phyloP scores from a whole-genome alignment of 2,888 invertebrate genomes.

The Thereva nobilitata region DNA sequence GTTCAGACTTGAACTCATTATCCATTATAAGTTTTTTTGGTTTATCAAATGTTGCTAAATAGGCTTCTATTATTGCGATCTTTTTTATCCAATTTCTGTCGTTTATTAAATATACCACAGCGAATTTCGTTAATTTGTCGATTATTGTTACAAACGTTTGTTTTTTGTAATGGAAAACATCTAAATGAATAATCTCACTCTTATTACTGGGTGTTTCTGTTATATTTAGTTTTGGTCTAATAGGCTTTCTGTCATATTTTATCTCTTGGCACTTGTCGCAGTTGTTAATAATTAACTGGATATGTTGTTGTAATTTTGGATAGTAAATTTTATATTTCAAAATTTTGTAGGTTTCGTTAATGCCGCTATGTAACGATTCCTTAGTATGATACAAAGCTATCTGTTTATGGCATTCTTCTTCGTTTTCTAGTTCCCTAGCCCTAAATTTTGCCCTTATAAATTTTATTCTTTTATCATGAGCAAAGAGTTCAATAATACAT shows the following conservation, averaged over 20 bases:
- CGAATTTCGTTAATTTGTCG: conserved; percentile 10
- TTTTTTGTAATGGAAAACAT: too few species aligned
- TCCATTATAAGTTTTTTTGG: conserved; percentile 20
- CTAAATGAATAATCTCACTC: too few species aligned
- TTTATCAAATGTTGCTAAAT: conserved; percentile 20
- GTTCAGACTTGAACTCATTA: conserved; percentile 5
- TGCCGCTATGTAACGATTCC: conserved; percentile 7
- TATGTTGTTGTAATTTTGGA: conserved; percentile 6
- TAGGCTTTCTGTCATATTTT: too few species aligned
- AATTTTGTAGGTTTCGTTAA: background rate
- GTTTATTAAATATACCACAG: conserved; percentile 2
- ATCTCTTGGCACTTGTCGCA: too few species aligned
- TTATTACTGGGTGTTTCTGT: too few species aligned
- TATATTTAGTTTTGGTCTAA: too few species aligned
- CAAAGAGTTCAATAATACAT: background rate
- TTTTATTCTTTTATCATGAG: background rate
- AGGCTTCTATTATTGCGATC: conserved; percentile 2
- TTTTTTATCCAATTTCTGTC: conserved; percentile 7
- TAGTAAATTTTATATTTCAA: conserved; percentile 6
- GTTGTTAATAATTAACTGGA: background rate
- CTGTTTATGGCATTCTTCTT: conserved; percentile 4
- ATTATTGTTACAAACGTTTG: background rate
- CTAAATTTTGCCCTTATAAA: background rate
- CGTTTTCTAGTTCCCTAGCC: background rate
- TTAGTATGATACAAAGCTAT: conserved; percentile 5